Conservation (phyloP, 2,888 invertebrate genomes). For the Cinara cedri region DNA sequence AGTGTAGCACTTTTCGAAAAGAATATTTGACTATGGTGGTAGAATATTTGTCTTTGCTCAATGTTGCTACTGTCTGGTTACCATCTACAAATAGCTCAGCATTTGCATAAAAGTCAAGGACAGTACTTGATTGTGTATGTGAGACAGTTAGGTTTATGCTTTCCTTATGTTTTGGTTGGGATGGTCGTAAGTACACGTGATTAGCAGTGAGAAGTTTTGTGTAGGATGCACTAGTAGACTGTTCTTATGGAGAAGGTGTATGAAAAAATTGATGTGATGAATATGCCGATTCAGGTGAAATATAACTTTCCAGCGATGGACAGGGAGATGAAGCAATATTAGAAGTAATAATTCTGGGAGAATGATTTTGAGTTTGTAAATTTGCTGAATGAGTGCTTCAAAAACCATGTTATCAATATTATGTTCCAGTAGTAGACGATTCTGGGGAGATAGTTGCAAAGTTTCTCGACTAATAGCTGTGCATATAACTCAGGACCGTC, state of each 20-base stretch:
- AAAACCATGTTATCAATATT: too few relatives aligned
- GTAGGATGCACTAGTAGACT: background rate
- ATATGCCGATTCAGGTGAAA: conserved; percentile 21
- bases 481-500: conserved; percentile 18
- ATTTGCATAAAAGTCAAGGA: background rate
- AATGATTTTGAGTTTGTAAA: too few relatives aligned
- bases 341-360: too few relatives aligned
- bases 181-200: background rate
- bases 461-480: conserved; percentile 30
- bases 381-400: too few relatives aligned
- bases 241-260: conserved; percentile 2
- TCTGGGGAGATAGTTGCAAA: conserved; percentile 12
- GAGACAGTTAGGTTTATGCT: background rate
- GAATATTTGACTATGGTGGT: too few relatives aligned
- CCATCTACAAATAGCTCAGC: background rate
- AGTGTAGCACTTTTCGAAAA: too few relatives aligned
- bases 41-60: too few relatives aligned
- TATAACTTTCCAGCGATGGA: conserved; percentile 23
- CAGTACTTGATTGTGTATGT: conserved; percentile 1
- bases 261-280: conserved; percentile 18
- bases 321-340: conserved; percentile 16
- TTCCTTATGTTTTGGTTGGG: conserved; percentile 13
- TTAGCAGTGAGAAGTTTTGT: too few relatives aligned
- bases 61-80: background rate
- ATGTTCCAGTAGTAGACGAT: too few relatives aligned